Conservation (phyloP, 2,888 invertebrate species). For the Xylota sylvarum region DNA sequence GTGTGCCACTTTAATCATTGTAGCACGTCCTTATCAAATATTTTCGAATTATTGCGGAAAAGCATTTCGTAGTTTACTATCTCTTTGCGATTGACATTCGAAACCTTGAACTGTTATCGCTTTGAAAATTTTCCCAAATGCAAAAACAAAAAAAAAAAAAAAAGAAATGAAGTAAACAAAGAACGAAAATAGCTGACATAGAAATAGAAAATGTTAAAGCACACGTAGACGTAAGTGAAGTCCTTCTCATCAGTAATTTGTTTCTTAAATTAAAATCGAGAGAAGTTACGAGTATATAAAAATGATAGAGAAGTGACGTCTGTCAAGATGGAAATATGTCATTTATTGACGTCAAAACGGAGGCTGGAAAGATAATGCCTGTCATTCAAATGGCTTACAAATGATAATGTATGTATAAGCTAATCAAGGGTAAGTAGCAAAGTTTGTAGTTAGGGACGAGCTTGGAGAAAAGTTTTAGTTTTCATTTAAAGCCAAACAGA, state of each 20-base stretch:
- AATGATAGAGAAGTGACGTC: conserved; percentile 13
- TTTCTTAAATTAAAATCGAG: background rate
- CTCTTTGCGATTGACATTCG: background rate
- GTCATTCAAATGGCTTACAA: background rate
- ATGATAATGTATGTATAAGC: too few relatives aligned
- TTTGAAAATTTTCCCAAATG: background rate
- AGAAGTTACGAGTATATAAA: conserved; percentile 5
- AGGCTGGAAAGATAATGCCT: background rate
- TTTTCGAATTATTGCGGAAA: background rate
- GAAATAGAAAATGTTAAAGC: background rate
- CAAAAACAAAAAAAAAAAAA: background rate
- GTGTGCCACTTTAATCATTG: background rate
- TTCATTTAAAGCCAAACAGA: too few relatives aligned
- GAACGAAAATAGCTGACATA: background rate
- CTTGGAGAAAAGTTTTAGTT: too few relatives aligned
- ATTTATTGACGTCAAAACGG: conserved; percentile 3
- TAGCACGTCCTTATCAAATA: background rate
- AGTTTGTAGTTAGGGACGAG: too few relatives aligned
- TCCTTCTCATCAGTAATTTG: background rate
- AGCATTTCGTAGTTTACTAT: conserved; percentile 13
- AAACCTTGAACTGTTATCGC: conserved; percentile 40
- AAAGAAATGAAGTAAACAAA: background rate
- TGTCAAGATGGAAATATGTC: background rate
- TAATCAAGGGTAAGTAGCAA: too few relatives aligned
- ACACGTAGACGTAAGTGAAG: background rate